Percentiles rank a stretch among this genome's conserved stretches.
Evolutionary conservation across 2,888 invertebrate species (phyloP).

Genomic region (Gastrophysa polygoni): DNA sequence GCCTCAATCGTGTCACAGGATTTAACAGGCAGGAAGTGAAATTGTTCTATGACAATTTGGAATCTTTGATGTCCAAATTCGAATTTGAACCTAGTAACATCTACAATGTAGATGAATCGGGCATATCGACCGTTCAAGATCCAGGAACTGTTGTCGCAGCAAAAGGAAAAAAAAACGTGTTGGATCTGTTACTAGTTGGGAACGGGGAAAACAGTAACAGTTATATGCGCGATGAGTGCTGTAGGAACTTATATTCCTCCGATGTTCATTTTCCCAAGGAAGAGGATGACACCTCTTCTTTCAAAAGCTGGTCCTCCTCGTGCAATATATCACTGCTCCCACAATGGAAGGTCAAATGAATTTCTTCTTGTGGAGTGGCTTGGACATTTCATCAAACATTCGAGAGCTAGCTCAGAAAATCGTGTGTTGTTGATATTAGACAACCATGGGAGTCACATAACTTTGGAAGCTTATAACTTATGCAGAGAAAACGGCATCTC

Average conservation of each 20-base stretch:
- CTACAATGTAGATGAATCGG: slow-evolving; percentile 16
- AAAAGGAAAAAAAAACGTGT: slow-evolving; percentile 14
- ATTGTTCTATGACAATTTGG: slow-evolving; percentile 20
- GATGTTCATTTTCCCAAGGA: slow-evolving; percentile 58
- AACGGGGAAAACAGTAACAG: slow-evolving; percentile 13
- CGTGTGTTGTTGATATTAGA: slow-evolving; percentile 24
- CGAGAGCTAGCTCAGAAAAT: background rate
- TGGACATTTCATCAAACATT: slow-evolving; percentile 32
- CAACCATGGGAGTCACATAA: slow-evolving; percentile 28
- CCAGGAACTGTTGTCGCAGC: slow-evolving; percentile 9
- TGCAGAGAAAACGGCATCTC: slow-evolving; percentile 28
- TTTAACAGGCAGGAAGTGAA: slow-evolving; percentile 28
- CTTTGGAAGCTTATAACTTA: slow-evolving; percentile 22
- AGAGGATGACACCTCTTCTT: slow-evolving; percentile 52
- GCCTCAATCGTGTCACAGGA: slow-evolving; percentile 27
- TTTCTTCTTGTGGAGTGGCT: slow-evolving; percentile 40
- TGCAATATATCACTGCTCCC: slow-evolving; percentile 45
- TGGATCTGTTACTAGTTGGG: slow-evolving; percentile 3
- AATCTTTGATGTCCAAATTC: slow-evolving; percentile 22
- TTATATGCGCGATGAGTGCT: slow-evolving; percentile 55
- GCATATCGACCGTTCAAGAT: slow-evolving; percentile 13
- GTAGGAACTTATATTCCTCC: slow-evolving; percentile 55
- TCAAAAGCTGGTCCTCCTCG: slow-evolving; percentile 54
- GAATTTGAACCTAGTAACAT: slow-evolving; percentile 15
- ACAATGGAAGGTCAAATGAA: slow-evolving; percentile 43